phyloP scores from a whole-genome alignment of 2,113 vertebrate genomes.

The Taxidea taxus region DNA sequence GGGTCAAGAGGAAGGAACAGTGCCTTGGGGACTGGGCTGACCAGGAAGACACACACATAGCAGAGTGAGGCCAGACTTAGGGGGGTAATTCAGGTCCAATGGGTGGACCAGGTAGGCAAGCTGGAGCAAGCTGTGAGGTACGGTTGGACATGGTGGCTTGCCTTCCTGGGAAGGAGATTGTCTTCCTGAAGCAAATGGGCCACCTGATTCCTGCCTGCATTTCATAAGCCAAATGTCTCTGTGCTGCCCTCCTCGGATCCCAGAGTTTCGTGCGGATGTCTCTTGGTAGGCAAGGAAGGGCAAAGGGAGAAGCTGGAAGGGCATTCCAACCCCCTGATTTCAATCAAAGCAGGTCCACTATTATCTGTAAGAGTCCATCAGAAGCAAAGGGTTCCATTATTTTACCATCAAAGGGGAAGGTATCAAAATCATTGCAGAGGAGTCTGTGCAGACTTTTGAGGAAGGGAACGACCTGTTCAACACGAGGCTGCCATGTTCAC shows the following conservation, averaged over 20 bases:
- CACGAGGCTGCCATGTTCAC: not conserved
- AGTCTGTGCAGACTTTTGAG: not conserved
- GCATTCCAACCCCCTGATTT: not conserved
- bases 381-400: not conserved
- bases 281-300: not conserved
- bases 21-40: not conserved
- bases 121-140: not conserved
- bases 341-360: not conserved
- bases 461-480: not conserved
- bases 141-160: not conserved
- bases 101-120: not conserved
- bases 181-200: not conserved
- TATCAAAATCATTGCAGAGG: not conserved
- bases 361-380: not conserved
- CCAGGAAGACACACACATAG: not conserved
- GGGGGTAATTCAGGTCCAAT: not conserved
- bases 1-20: conserved; percentile 3
- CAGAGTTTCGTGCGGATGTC: not conserved
- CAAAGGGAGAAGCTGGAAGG: not conserved
- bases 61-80: not conserved
- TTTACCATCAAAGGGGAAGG: not conserved
- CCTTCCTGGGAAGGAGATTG: not conserved
- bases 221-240: not conserved
- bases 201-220: not conserved
- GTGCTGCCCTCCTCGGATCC: not conserved